These are phyloP conservation scores for Lepus townsendii DNA, from an alignment of 2,797 vertebrate genomes.

Conservation along the genomic window DNA sequence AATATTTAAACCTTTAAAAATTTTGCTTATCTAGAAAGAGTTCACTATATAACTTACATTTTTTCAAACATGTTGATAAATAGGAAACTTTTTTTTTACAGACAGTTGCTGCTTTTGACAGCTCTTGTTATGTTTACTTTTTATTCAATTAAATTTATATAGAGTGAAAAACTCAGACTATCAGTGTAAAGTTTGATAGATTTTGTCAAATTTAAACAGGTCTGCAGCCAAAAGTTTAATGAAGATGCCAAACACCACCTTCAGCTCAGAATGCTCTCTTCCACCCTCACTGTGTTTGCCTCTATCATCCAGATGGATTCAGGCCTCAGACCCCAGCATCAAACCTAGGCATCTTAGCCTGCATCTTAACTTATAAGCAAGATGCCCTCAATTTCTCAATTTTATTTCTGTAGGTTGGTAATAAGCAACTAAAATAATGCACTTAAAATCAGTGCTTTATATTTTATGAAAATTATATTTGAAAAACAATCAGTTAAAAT, in stretches of 20 bases:
- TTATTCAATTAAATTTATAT: background rate
- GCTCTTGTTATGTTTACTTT: background rate
- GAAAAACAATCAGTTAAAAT: background rate
- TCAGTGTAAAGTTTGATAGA: background rate
- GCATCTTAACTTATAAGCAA: too few relatives aligned
- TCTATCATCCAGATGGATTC: background rate
- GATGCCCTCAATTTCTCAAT: background rate
- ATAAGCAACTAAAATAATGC: background rate
- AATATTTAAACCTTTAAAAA: too few relatives aligned
- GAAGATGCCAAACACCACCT: background rate
- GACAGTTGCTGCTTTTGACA: background rate
- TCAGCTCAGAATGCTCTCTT: background rate
- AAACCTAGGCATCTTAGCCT: too few relatives aligned
- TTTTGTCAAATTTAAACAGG: background rate
- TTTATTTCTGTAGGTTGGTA: background rate
- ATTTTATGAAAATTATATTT: background rate
- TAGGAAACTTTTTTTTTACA: background rate
- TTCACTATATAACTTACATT: background rate
- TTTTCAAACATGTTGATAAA: background rate
- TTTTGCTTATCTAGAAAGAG: background rate
- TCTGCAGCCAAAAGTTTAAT: background rate
- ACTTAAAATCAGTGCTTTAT: background rate
- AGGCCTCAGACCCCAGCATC: too few relatives aligned
- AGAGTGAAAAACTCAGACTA: background rate
- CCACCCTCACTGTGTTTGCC: background rate